Base-by-base conservation (phyloP, 2,888 invertebrate genomes). In the Xestia xanthographa region DNA sequence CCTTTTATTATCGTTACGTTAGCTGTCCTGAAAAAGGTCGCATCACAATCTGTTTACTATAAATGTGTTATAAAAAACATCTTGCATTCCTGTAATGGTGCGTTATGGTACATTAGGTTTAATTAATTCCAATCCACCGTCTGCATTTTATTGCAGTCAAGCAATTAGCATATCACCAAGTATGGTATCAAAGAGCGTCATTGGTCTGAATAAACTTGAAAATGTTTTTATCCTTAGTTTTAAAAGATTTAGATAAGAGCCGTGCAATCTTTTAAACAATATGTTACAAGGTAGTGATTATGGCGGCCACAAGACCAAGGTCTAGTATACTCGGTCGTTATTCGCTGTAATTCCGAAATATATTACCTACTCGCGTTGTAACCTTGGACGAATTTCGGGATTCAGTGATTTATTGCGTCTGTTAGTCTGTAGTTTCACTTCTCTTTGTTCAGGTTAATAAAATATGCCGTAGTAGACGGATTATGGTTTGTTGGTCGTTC, bases 71-170 rank as follows among this genome's bases (percentile, higher is more conserved):
- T 60, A 83, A 45, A 38, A 5, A 77, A 50, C 48, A 26, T 70
- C 45, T 63, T 73, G 34, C 58, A 69, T 65, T 43, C 41, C 66
- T 60, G 8, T 12, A 34, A 67, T 81, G 67, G n/a, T n/a, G n/a
- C n/a, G n/a, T n/a, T n/a, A 74, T 58, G 50, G 65, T 62, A 63
- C 50, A 66, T 63, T n/a, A 72, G 29, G 38, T 84, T 70, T 70
- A 79, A 86, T 86, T 67, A 69, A 83, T 77, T 65, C 65, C 62
- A 4, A 66, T 43, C 69, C 58, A 60, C 48, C 58, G 34, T 72
- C 80, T 84, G 74, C 84, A 84, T 66, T 84, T 83, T 67, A 86
- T 83, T 83, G 72, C 84, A 82, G 66, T 75, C 67, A 45, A 63
- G 58, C 62, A 67, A 82, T 80, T 83, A 79, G 72, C 76, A 74